phyloP scores from a whole-genome alignment of 1,140 invertebrate species.

The Cotesia typhae region DNA sequence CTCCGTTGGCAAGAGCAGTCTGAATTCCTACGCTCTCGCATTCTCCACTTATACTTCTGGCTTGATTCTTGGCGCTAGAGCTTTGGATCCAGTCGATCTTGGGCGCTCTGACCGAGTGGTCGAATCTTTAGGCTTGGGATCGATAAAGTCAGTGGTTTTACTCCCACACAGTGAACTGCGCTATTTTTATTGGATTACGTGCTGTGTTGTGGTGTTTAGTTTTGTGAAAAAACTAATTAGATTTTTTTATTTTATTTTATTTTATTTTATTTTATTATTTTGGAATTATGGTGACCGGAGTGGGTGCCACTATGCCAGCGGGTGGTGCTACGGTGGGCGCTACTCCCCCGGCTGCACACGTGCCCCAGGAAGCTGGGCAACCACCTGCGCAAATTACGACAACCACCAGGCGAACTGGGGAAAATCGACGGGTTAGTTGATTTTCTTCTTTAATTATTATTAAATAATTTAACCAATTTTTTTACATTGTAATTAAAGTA shows the following conservation, averaged over 20 bases:
- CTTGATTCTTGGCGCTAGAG: conserved; percentile 39
- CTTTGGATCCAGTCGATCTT: conserved; percentile 56
- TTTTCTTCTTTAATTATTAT: neutral
- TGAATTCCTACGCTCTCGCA: conserved; percentile 57
- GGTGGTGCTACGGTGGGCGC: conserved; percentile 62
- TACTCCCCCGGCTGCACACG: conserved; percentile 61
- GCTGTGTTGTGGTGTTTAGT: conserved; percentile 30
- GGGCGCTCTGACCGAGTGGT: conserved; percentile 54
- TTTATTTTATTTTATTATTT: neutral
- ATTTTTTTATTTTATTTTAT: neutral
- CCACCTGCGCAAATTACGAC: conserved; percentile 58
- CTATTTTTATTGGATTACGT: conserved; percentile 33
- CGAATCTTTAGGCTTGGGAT: conserved; percentile 39
- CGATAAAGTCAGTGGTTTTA: neutral
- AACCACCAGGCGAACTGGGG: conserved; percentile 57
- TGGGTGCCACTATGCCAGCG: conserved; percentile 63
- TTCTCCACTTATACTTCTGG: conserved; percentile 42
- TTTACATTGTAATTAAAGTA: neutral
- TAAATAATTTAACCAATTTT: too few relatives aligned
- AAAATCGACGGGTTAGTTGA: conserved; percentile 64
- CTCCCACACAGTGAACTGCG: too few relatives aligned
- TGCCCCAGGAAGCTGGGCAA: conserved; percentile 64
- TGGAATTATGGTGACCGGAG: conserved; percentile 61
- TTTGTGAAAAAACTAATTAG: neutral
- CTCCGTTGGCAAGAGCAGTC: conserved; percentile 29